Conservation (phyloP, 2,888 invertebrate species). For the Cheilosia soror region DNA sequence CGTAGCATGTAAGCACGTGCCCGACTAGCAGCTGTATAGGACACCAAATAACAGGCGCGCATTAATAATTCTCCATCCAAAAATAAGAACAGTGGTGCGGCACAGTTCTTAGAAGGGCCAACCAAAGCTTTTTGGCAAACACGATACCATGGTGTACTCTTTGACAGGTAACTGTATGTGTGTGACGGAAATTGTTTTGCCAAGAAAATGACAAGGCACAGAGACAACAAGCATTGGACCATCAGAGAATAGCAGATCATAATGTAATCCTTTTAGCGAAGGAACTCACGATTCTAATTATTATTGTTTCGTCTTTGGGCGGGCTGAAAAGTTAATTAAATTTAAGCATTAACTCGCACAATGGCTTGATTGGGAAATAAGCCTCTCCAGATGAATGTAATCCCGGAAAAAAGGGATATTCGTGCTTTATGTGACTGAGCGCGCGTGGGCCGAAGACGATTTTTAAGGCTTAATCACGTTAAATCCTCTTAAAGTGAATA, state of each 20-base stretch:
- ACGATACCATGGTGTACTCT: slow-evolving; percentile 34
- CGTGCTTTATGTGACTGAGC: no score
- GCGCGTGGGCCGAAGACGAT: background rate
- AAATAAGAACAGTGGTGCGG: slow-evolving; percentile 16
- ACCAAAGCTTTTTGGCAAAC: slow-evolving; percentile 55
- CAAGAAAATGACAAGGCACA: slow-evolving; percentile 1
- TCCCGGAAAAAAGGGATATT: slow-evolving; percentile 6
- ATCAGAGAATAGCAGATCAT: background rate
- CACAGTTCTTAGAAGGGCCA: slow-evolving; percentile 12
- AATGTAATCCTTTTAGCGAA: slow-evolving; percentile 54
- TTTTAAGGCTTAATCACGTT: slow-evolving; percentile 6
- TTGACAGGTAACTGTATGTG: slow-evolving; percentile 58
- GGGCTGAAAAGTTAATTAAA: slow-evolving; percentile 42
- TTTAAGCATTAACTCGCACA: slow-evolving; percentile 23
- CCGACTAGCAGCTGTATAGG: slow-evolving; percentile 18
- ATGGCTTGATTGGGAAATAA: slow-evolving; percentile 24
- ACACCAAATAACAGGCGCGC: slow-evolving; percentile 36
- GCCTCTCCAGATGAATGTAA: slow-evolving; percentile 21
- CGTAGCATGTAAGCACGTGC: slow-evolving; percentile 48
- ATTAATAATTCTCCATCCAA: slow-evolving; percentile 58
- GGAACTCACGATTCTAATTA: slow-evolving; percentile 43
- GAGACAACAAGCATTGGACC: background rate
- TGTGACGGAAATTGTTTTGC: slow-evolving; percentile 59
- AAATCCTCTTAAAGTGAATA: background rate
- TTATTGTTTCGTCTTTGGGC: background rate